Base-by-base conservation (phyloP, 2,888 invertebrate species). In the Bhutanitis thaidina region DNA sequence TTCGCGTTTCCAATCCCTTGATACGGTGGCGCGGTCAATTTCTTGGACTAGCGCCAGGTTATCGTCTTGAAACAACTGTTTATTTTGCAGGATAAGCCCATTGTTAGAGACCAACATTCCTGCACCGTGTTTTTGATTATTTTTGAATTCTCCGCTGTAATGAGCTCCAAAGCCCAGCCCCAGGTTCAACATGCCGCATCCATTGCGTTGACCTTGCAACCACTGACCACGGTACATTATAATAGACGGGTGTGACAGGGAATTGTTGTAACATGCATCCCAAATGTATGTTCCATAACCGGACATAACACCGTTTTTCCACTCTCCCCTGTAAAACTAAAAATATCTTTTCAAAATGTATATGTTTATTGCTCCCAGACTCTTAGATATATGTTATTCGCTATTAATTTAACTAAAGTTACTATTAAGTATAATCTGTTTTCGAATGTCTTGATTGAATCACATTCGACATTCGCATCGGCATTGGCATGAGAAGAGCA, bases 281-380 rank as follows among this genome's bases (percentile, higher is more conserved):
- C 93, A 93, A 43, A 88, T 84, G 55, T 92, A 93, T 54, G 90
- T 86, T 1, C 93, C 93, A 53, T 88, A 84, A 46, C 92, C 92
- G 50, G 90, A 77, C 83, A 91, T 91, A 0, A 80, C 71, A 25
- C 91, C 91, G 48, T 88, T 78, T 59, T 77, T 73, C 92, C 93
- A 93, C 55, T 90, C 84, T 0, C 93, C 93, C 53, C 75, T 84
- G 65, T 93, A 93, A 69, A 87, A 88, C 92, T 92, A 12, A 20
- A 20, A 3, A 20, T n/a, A n/a, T n/a, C n/a, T n/a, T n/a, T n/a
- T n/a, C n/a, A 20, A 20, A 20, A 20, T 20, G 5, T 20, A 20
- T 20, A 20, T 20, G 2, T 20, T 20, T 20, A n/a, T n/a, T n/a
- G n/a, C n/a, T n/a, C n/a, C n/a, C n/a, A n/a, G n/a, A n/a, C n/a